Evolutionary conservation across 2,113 vertebrate genomes (phyloP).

Genomic region (Gnathonemus echidnorhynchus): DNA sequence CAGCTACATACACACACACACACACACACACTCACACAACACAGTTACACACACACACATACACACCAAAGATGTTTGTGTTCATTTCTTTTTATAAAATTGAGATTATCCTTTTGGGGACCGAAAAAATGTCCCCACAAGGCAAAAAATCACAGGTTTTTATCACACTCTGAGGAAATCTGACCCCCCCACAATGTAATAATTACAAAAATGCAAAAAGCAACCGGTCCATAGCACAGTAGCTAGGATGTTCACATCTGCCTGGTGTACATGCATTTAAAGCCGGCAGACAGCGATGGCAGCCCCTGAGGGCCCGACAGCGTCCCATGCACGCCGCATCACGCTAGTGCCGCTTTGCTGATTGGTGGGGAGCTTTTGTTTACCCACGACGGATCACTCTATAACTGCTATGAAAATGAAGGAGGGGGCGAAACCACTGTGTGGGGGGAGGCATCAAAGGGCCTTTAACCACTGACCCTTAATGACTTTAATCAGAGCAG

Average conservation of each 20-base stretch:
- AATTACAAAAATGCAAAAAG: not conserved
- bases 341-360: not conserved
- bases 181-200: not conserved
- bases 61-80: too few relatives aligned
- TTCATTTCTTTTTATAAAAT: not conserved
- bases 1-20: too few relatives aligned
- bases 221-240: not conserved
- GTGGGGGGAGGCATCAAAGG: conserved; percentile 8
- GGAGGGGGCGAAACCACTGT: not conserved
- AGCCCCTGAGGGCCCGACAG: not conserved
- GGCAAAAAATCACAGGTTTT: not conserved
- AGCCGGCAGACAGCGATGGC: not conserved
- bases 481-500: not conserved
- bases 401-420: conserved; percentile 5
- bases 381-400: conserved; percentile 8
- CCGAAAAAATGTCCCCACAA: not conserved
- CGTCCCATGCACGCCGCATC: not conserved
- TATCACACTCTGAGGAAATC: not conserved
- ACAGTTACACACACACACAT: too few relatives aligned
- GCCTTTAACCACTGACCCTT: not conserved
- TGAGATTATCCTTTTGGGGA: not conserved
- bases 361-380: conserved; percentile 3
- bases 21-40: too few relatives aligned
- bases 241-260: not conserved
- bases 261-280: not conserved